Evolutionary conservation across 2,113 vertebrate species (phyloP).

Genomic region (Seriola quinqueradiata): DNA sequence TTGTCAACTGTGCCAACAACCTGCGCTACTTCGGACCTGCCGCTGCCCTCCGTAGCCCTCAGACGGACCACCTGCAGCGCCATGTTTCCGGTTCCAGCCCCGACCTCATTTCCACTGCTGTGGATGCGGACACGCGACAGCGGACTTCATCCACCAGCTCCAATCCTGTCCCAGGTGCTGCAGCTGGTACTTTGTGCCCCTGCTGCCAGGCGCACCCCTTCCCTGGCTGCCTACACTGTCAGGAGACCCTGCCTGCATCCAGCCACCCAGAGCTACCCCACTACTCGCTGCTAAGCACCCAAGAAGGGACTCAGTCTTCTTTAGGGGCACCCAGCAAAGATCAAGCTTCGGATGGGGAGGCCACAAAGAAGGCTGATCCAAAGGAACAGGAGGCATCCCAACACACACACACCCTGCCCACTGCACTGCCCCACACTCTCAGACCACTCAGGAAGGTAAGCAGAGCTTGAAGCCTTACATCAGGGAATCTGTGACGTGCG

Average conservation of each 20-base stretch:
- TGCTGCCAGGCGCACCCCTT: constrained; percentile 89
- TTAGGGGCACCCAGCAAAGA: constrained; percentile 60
- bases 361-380: constrained; percentile 61
- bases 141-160: constrained; percentile 69
- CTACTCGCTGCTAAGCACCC: constrained; percentile 73
- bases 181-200: constrained; percentile 81
- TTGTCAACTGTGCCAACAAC: constrained; percentile 94
- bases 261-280: constrained; percentile 81
- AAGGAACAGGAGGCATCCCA: constrained; percentile 79
- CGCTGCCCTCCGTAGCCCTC: constrained; percentile 94
- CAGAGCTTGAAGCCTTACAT: neutral
- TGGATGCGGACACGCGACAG: constrained; percentile 88
- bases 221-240: constrained; percentile 88
- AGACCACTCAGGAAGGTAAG: constrained; percentile 93
- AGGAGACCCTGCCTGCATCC: constrained; percentile 75
- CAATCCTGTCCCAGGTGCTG: constrained; percentile 48
- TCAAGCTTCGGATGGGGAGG: constrained; percentile 64
- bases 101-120: constrained; percentile 92
- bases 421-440: constrained; percentile 87
- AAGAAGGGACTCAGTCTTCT: constrained; percentile 68
- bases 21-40: constrained; percentile 97
- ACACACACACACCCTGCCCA: constrained; percentile 80
- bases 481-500: neutral
- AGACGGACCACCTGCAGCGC: constrained; percentile 94
- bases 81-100: constrained; percentile 91